These are phyloP conservation scores for Mastomys coucha DNA, from an alignment of 2,113 vertebrate species.

Conservation along the genomic window DNA sequence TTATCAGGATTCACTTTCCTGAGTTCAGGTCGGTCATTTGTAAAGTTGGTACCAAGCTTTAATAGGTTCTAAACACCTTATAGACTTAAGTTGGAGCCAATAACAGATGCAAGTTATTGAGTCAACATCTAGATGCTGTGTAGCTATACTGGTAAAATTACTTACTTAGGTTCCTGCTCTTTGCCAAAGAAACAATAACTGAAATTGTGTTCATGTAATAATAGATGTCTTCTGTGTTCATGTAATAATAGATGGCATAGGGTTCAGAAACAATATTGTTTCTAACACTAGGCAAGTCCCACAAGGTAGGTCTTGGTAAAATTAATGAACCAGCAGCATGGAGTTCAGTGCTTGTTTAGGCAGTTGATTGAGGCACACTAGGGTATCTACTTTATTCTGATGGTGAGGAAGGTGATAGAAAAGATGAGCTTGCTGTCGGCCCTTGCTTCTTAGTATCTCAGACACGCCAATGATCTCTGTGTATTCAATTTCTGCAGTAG, in stretches of 20 bases:
- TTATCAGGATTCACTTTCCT: neutral
- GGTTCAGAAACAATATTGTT: slow-evolving; percentile 50
- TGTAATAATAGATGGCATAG: slow-evolving; percentile 9
- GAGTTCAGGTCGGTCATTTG: neutral
- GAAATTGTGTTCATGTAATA: slow-evolving; percentile 44
- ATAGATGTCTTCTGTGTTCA: slow-evolving; percentile 22
- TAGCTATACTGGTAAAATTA: neutral
- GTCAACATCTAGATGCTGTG: neutral
- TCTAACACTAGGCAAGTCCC: neutral
- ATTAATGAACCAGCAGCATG: neutral
- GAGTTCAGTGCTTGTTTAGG: neutral
- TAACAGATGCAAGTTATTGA: neutral
- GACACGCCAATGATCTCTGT: neutral
- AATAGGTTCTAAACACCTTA: neutral
- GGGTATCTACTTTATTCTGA: neutral
- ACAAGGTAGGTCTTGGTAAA: neutral
- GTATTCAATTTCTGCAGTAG: neutral
- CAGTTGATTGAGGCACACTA: neutral
- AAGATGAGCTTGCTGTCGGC: neutral
- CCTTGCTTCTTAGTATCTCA: neutral
- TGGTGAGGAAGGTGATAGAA: neutral
- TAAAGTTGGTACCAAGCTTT: neutral
- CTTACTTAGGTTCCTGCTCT: slow-evolving; percentile 27
- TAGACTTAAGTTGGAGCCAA: neutral
- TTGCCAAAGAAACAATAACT: slow-evolving; percentile 63